Percentiles rank a stretch among this genome's conserved stretches.
Evolutionary conservation across 53 echinoderm and acorn worm species (phyloP).

Genomic region (Holothuria scabra): DNA sequence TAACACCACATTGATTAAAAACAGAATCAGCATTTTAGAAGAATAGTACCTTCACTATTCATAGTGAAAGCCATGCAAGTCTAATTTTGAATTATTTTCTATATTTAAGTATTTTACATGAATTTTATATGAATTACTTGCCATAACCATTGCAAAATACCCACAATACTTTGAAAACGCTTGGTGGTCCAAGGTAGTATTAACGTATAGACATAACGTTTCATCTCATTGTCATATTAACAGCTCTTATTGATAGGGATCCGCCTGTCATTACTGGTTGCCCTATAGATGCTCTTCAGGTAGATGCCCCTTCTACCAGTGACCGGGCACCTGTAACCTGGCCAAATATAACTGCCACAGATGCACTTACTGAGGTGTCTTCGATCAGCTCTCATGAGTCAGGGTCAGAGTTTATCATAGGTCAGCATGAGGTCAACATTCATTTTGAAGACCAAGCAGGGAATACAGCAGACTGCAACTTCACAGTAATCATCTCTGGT

Average conservation of each 20-base stretch:
- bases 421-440: constrained; percentile 7
- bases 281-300: background rate
- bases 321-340: background rate
- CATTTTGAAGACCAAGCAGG: constrained; percentile 26
- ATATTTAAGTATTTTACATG: too few species aligned
- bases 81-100: too few species aligned
- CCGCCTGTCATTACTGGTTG: constrained; percentile 13
- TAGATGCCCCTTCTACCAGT: constrained; percentile 13
- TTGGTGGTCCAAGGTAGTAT: too few species aligned
- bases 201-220: too few species aligned
- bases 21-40: too few species aligned
- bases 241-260: constrained; percentile 35
- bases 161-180: too few species aligned
- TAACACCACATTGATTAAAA: too few species aligned
- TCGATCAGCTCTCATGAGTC: constrained; percentile 8
- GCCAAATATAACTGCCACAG: constrained; percentile 8
- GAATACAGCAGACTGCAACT: constrained; percentile 11
- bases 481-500: constrained; percentile 26
- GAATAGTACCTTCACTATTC: too few species aligned
- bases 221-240: background rate
- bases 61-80: too few species aligned
- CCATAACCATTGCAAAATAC: too few species aligned
- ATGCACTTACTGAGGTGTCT: background rate
- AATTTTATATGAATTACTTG: too few species aligned
- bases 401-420: constrained; percentile 29